phyloP scores from a whole-genome alignment of 2,888 invertebrate genomes.

The Rhabditoides inermis region DNA sequence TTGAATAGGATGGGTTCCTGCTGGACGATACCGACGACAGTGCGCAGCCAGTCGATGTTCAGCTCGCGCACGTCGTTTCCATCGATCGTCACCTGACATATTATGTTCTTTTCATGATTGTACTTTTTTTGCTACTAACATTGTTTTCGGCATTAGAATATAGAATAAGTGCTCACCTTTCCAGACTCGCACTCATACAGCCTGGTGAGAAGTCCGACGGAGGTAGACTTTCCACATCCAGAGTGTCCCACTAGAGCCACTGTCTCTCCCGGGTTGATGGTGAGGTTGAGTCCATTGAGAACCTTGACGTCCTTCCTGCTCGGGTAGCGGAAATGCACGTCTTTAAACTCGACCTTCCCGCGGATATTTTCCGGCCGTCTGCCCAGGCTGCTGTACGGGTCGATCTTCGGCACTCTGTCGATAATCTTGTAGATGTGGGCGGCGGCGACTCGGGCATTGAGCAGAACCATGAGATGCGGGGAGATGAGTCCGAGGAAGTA shows the following conservation, averaged over 20 bases:
- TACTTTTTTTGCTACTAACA: neutral
- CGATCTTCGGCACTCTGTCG: constrained; percentile 37
- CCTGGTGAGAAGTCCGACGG: constrained; percentile 26
- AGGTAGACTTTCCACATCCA: constrained; percentile 37
- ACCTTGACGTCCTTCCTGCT: constrained; percentile 25
- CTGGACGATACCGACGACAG: constrained; percentile 38
- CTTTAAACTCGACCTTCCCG: constrained; percentile 30
- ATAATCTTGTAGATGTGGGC: constrained; percentile 28
- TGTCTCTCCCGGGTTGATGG: constrained; percentile 30
- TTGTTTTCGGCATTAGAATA: neutral
- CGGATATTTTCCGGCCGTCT: constrained; percentile 8
- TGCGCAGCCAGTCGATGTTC: constrained; percentile 37
- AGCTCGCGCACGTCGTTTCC: constrained; percentile 29
- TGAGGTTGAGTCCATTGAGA: constrained; percentile 25
- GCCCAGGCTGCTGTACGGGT: constrained; percentile 30
- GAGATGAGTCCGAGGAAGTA: constrained; percentile 30
- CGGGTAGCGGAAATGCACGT: constrained; percentile 43
- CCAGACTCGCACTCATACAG: constrained; percentile 29
- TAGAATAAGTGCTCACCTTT: constrained; percentile 9
- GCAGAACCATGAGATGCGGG: constrained; percentile 31
- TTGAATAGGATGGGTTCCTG: constrained; percentile 45
- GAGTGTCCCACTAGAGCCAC: constrained; percentile 35
- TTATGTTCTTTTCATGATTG: neutral
- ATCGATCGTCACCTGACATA: constrained; percentile 23
- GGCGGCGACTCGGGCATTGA: constrained; percentile 28